Conservation (phyloP, 53 echinoderm and acorn worm species). For the Arbacia lixula region DNA sequence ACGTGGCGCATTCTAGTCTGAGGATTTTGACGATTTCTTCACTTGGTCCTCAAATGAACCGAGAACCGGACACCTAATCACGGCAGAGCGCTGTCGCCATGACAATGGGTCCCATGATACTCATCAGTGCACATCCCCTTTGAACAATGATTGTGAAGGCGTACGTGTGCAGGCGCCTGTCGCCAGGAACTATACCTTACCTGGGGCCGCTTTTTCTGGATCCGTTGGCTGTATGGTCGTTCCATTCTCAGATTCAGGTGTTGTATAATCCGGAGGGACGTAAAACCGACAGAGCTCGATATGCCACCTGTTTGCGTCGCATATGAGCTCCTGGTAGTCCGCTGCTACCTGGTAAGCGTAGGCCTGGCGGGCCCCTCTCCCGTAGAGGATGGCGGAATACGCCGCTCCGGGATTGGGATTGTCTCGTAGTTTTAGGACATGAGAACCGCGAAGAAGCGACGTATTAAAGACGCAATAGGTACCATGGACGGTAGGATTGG, state of each 20-base stretch:
- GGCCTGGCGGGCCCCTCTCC: background rate
- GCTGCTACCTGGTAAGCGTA: slow-evolving; percentile 61
- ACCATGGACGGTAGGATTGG: slow-evolving; percentile 18
- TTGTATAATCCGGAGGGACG: slow-evolving; percentile 35
- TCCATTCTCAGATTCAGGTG: slow-evolving; percentile 16
- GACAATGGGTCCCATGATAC: too few species aligned
- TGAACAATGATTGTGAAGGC: too few species aligned
- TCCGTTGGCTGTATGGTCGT: too few species aligned
- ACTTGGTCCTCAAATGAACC: too few species aligned
- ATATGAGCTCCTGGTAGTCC: slow-evolving; percentile 61
- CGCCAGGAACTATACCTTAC: too few species aligned
- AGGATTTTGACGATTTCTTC: too few species aligned
- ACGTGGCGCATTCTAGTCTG: too few species aligned
- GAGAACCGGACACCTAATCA: too few species aligned
- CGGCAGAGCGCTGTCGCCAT: too few species aligned
- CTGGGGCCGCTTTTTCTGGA: too few species aligned
- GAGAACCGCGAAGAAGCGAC: background rate
- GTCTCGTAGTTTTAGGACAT: slow-evolving; percentile 13
- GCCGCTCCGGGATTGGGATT: slow-evolving; percentile 3
- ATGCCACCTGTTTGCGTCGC: slow-evolving; percentile 10
- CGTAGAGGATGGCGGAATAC: slow-evolving; percentile 69
- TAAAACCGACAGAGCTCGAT: slow-evolving; percentile 33
- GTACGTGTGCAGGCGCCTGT: too few species aligned
- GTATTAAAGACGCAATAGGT: slow-evolving; percentile 27
- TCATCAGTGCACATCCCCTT: too few species aligned